phyloP scores from a whole-genome alignment of 1,140 invertebrate species.

The Homarus americanus region DNA sequence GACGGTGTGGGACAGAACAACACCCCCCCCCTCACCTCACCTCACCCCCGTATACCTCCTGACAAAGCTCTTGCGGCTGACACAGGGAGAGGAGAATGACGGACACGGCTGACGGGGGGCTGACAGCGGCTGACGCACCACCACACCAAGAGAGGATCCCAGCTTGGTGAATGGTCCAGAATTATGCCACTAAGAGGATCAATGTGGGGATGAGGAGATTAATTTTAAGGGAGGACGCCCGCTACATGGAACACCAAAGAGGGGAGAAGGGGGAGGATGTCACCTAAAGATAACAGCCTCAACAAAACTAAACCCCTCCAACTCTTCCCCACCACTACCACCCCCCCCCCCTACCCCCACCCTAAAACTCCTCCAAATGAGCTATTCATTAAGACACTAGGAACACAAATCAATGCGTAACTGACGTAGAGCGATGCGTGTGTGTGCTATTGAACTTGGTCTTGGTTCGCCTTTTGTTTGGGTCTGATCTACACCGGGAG shows the following conservation, averaged over 20 bases:
- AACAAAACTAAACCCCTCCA: too few relatives aligned
- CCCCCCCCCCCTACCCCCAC: too few relatives aligned
- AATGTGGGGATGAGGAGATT: slow-evolving; percentile 25
- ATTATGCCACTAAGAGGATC: slow-evolving; percentile 24
- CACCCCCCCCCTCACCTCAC: too few relatives aligned
- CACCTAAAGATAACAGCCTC: neutral
- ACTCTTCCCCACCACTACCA: too few relatives aligned
- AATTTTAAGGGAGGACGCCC: neutral
- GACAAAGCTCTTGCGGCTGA: neutral
- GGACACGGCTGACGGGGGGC: neutral
- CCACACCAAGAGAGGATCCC: neutral
- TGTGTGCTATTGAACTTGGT: too few relatives aligned
- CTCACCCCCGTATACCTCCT: too few relatives aligned
- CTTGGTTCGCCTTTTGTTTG: neutral
- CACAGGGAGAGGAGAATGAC: neutral
- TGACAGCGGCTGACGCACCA: slow-evolving; percentile 18
- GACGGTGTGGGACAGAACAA: too few relatives aligned
- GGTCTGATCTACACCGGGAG: neutral
- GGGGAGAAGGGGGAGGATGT: neutral
- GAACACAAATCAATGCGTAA: too few relatives aligned
- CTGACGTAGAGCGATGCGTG: too few relatives aligned
- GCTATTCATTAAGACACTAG: too few relatives aligned
- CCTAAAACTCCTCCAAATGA: too few relatives aligned
- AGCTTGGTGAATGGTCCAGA: neutral
- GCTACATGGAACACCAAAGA: neutral